Conservation (phyloP, 2,888 invertebrate species). For the Serrognathus titanus region DNA sequence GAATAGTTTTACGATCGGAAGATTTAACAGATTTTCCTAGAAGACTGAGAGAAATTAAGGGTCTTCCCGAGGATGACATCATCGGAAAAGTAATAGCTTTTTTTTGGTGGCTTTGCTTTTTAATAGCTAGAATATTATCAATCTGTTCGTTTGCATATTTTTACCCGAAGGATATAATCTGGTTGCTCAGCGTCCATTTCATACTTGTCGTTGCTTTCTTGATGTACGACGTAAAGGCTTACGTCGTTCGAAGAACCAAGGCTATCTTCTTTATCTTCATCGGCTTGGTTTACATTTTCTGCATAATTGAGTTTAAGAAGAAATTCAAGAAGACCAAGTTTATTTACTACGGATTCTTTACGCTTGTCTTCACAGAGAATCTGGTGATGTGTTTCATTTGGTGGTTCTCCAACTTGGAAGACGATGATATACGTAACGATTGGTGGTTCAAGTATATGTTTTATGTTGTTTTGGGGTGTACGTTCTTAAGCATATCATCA, state of each 20-base stretch:
- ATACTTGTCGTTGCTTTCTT: slow-evolving; percentile 62
- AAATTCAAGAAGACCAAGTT: slow-evolving; percentile 69
- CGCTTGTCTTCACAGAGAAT: slow-evolving; percentile 64
- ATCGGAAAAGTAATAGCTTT: slow-evolving; percentile 66
- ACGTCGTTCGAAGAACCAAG: slow-evolving; percentile 46
- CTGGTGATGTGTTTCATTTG: slow-evolving; percentile 67
- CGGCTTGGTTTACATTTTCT: slow-evolving; percentile 71
- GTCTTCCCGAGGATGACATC: slow-evolving; percentile 72
- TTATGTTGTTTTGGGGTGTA: slow-evolving; percentile 58
- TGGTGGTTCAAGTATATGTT: slow-evolving; percentile 72
- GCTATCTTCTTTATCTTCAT: slow-evolving; percentile 65
- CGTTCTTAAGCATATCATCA: slow-evolving; percentile 57
- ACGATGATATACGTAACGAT: slow-evolving; percentile 43
- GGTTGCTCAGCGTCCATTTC: slow-evolving; percentile 62
- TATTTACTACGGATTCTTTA: slow-evolving; percentile 67
- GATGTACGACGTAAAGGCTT: slow-evolving; percentile 60
- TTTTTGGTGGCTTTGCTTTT: slow-evolving; percentile 75
- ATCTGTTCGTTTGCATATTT: slow-evolving; percentile 68
- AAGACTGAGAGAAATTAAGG: slow-evolving; percentile 51
- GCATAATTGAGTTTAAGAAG: slow-evolving; percentile 75
- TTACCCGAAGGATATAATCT: slow-evolving; percentile 60
- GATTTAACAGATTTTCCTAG: slow-evolving; percentile 43
- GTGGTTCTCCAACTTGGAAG: slow-evolving; percentile 57
- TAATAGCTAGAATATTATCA: slow-evolving; percentile 67
- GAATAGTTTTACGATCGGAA: slow-evolving; percentile 20